Base-by-base conservation (phyloP, 2,888 invertebrate species). In the Heliconius cydno region DNA sequence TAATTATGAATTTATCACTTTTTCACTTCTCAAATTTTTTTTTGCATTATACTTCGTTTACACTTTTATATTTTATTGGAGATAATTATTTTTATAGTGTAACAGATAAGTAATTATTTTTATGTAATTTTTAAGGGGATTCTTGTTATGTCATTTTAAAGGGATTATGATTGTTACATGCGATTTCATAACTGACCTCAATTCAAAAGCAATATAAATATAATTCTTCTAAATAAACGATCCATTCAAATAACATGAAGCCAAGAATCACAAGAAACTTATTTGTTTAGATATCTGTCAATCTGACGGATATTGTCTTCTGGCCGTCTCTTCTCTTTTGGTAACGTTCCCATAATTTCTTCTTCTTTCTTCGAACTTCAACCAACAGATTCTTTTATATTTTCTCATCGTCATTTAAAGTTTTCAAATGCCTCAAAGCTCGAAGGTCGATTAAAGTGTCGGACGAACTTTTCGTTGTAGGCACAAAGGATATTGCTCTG, bases 401-500 rank as follows among this genome's bases (percentile, higher is more conserved):
- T 82, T 90, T 90, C 46, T 92, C 92, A 63, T 93, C 91, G 80
- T 94, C 92, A 52, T 93, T 91, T 22, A 93, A 85, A 9, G 93
- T 87, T 82, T 91, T 92, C 38, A 94, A 86, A 82, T 94, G 94
- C 73, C 92, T 87, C 65, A 94, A 89, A 9, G 95, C 95, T 83
- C 92, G 86, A 30, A 95, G 88, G 80, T 95, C 95, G 70, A 95
- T 92, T 67, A 95, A 91, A 2, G 95, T 95, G 83, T 95, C 95
- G 0, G 95, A 95, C 0, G 95, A 95, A 81, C 95, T 95, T 83
- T 95, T 95, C 7, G 97, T 96, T 28, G 97, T 96, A 0, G 97
- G 97, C 83, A 97, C 96, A 90, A 97, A 97, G 52, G 97, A 97
- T 82, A 97, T 95, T 0, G 97, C 96, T 38, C 97, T 95, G 73